Conservation (phyloP, 2,888 invertebrate genomes). For the Acronicta alni region DNA sequence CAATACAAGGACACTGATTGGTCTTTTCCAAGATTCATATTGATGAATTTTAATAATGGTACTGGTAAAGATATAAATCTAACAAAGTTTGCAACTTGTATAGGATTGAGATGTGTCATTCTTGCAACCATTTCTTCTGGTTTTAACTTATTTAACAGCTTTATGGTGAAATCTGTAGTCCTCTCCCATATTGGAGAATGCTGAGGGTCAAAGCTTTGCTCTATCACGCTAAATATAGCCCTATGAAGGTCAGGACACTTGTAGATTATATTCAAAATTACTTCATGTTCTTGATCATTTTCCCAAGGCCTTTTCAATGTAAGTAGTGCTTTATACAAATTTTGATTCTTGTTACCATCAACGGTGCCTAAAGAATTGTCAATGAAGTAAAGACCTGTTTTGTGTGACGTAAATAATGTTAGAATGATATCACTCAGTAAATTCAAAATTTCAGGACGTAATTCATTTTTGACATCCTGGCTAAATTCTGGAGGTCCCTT, state of each 20-base stretch:
- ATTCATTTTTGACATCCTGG: constrained; percentile 73
- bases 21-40: constrained; percentile 74
- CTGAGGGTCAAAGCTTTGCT: constrained; percentile 90
- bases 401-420: constrained; percentile 93
- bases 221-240: constrained; percentile 89
- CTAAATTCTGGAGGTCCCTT: constrained; percentile 90
- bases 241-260: constrained; percentile 93
- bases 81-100: constrained; percentile 88
- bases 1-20: constrained; percentile 82
- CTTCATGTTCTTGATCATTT: constrained; percentile 90
- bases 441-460: constrained; percentile 83
- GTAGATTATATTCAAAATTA: constrained; percentile 90
- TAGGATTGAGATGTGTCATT: constrained; percentile 78
- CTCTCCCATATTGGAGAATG: constrained; percentile 88
- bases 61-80: constrained; percentile 85
- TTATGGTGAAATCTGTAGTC: constrained; percentile 81
- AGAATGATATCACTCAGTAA: constrained; percentile 92
- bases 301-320: constrained; percentile 92
- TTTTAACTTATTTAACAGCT: constrained; percentile 81
- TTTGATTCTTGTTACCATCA: constrained; percentile 89
- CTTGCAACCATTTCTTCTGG: constrained; percentile 85
- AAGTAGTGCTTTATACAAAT: constrained; percentile 90
- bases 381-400: constrained; percentile 93
- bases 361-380: constrained; percentile 91
- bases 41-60: constrained; percentile 83